These are phyloP conservation scores for Gnathonemus echidnorhynchus DNA, from an alignment of 2,113 vertebrate species.

Conservation along the genomic window DNA sequence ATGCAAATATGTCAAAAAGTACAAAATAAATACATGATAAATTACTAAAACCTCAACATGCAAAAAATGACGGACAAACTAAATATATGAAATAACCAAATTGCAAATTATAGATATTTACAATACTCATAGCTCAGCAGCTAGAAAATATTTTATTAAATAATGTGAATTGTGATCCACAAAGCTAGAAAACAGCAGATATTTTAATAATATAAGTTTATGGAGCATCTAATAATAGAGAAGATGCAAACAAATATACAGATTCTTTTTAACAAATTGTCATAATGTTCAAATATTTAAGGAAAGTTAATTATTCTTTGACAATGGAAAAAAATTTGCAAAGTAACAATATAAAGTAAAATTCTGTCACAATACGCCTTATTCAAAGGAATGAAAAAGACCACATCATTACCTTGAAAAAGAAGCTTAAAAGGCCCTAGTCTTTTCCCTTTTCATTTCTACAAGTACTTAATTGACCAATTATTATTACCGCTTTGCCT, in stretches of 20 bases:
- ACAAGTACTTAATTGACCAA: constrained; percentile 68
- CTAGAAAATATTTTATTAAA: neutral
- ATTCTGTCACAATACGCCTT: neutral
- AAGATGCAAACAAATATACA: neutral
- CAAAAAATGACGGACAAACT: neutral
- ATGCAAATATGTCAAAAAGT: neutral
- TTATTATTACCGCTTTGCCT: constrained; percentile 63
- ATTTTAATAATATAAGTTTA: neutral
- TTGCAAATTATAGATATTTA: neutral
- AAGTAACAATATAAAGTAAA: neutral
- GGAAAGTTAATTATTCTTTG: neutral
- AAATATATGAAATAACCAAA: neutral
- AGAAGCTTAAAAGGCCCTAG: constrained; percentile 7
- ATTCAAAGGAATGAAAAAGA: neutral
- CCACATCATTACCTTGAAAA: constrained; percentile 5
- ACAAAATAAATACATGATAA: neutral
- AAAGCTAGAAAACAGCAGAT: neutral
- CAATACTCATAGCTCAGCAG: neutral
- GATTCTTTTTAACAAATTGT: neutral
- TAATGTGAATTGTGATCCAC: neutral
- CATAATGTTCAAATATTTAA: neutral
- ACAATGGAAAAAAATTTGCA: neutral
- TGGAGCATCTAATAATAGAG: neutral
- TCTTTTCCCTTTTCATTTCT: constrained; percentile 23
- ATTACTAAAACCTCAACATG: neutral